Base-by-base conservation (phyloP, 2,888 invertebrate species). In the Ochropacha duplaris region DNA sequence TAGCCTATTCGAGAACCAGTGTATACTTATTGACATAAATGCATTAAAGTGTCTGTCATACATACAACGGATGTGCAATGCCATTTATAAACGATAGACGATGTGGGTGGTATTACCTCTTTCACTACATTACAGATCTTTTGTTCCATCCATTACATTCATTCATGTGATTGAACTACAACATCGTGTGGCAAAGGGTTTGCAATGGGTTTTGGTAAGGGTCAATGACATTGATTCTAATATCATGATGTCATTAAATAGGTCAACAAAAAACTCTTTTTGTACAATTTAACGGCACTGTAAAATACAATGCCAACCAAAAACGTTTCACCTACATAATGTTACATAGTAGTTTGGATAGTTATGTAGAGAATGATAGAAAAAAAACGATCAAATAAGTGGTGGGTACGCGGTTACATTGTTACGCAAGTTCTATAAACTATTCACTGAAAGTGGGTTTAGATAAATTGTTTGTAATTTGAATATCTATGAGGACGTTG, bases 11-110 rank as follows among this genome's bases (percentile, higher is more conserved):
- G n/a, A n/a, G n/a, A n/a, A 66, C 69, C 65, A 63, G 68, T 69
- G 71, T 63, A 69, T 71, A n/a, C n/a, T n/a, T n/a, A 82, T 77
- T 75, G 76, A 75, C 78, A 79, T 77, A 71, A 81, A 81, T 79
- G 81, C 81, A 83, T 82, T 81, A 81, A 78, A 81, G 82, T 83
- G 81, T 74, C 77, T 75, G 80, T 76, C 82, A 79, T 74, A 74
- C 82, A 79, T 74, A 74, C 76, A 83, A 76, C 88, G 90, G 88
- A 90, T 85, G 83, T 68, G 80, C 76, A 77, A 72, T 81, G 81
- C 84, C 84, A 83, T 88, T 87, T 82, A 83, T 86, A 87, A 87
- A 83, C 83, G 79, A 79, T 77, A 72, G 68, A 59, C 87, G 68
- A 71, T 76, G 87, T 88, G 91, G 88, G 90, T 87, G 90, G 90